A percentile compares a stretch with the other conserved stretches of the same genome.
These are phyloP conservation scores for Beris chalybata DNA, from an alignment of 2,888 invertebrate genomes.

Conservation along the genomic window DNA sequence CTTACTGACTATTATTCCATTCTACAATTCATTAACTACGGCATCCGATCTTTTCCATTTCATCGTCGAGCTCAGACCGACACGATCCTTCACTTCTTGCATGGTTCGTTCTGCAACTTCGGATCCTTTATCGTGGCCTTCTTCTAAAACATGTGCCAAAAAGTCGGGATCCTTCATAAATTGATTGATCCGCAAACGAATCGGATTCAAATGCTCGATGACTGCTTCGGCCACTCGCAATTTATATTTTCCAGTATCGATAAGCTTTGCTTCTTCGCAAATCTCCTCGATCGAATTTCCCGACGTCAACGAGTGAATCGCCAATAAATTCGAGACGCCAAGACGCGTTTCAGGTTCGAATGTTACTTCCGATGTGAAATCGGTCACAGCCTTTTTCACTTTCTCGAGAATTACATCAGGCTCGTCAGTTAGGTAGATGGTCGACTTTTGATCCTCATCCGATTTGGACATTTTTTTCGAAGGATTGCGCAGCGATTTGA, in stretches of 20 bases:
- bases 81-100: slow-evolving; percentile 63
- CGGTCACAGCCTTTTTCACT: slow-evolving; percentile 87
- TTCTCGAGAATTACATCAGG: slow-evolving; percentile 70
- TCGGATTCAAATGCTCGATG: slow-evolving; percentile 69
- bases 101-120: slow-evolving; percentile 66
- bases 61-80: slow-evolving; percentile 58
- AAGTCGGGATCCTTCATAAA: slow-evolving; percentile 65
- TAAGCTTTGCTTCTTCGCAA: slow-evolving; percentile 63
- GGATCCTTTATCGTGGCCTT: slow-evolving; percentile 67
- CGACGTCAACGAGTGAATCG: slow-evolving; percentile 76
- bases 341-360: slow-evolving; percentile 78
- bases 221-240: slow-evolving; percentile 71
- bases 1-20: too few species aligned
- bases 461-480: slow-evolving; percentile 98
- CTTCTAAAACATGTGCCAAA: slow-evolving; percentile 64
- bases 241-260: slow-evolving; percentile 82
- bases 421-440: slow-evolving; percentile 78
- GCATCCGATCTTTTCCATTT: slow-evolving; percentile 24
- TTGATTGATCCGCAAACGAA: slow-evolving; percentile 63
- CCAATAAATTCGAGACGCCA: slow-evolving; percentile 87
- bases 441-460: slow-evolving; percentile 72
- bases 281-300: slow-evolving; percentile 69
- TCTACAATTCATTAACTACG: slow-evolving; percentile 29
- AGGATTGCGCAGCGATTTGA: slow-evolving; percentile 86
- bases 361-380: slow-evolving; percentile 80